A percentile compares a stretch with the other conserved stretches of the same genome.
Conservation (phyloP, 2,888 invertebrate genomes). For the Ypsolopha scabrella region DNA sequence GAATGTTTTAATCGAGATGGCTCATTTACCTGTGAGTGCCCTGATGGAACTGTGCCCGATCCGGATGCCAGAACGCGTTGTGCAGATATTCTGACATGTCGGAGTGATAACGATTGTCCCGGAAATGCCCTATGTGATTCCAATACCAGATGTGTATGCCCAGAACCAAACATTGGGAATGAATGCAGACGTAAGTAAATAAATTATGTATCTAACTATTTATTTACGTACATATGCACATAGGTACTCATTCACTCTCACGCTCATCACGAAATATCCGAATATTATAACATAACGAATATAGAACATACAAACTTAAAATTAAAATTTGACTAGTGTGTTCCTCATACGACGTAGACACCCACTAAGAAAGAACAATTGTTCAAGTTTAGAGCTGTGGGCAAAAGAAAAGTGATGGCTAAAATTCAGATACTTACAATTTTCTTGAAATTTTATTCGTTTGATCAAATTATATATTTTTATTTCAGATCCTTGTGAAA, state of each 20-base stretch:
- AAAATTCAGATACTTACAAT: too few species aligned
- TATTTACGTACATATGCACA: too few species aligned
- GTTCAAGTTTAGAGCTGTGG: too few species aligned
- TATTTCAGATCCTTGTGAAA: constrained; percentile 88
- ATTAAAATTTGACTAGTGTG: too few species aligned
- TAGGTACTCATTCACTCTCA: too few species aligned
- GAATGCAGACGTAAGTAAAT: constrained; percentile 87
- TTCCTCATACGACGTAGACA: too few species aligned
- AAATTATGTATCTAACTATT: neutral
- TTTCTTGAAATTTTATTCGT: too few species aligned
- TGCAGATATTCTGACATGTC: constrained; percentile 84
- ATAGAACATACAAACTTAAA: too few species aligned
- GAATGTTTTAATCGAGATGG: constrained; percentile 84
- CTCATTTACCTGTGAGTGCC: constrained; percentile 83
- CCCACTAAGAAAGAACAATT: too few species aligned
- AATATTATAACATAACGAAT: too few species aligned
- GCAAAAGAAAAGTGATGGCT: too few species aligned
- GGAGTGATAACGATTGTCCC: constrained; percentile 82
- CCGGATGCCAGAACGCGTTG: constrained; percentile 87
- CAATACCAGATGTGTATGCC: constrained; percentile 85
- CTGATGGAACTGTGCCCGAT: constrained; percentile 84
- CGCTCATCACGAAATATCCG: too few species aligned
- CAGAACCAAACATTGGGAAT: constrained; percentile 91
- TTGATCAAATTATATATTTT: neutral
- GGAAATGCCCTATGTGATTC: constrained; percentile 89